phyloP scores from a whole-genome alignment of 2,888 invertebrate species.

The Calliscelio sp. region DNA sequence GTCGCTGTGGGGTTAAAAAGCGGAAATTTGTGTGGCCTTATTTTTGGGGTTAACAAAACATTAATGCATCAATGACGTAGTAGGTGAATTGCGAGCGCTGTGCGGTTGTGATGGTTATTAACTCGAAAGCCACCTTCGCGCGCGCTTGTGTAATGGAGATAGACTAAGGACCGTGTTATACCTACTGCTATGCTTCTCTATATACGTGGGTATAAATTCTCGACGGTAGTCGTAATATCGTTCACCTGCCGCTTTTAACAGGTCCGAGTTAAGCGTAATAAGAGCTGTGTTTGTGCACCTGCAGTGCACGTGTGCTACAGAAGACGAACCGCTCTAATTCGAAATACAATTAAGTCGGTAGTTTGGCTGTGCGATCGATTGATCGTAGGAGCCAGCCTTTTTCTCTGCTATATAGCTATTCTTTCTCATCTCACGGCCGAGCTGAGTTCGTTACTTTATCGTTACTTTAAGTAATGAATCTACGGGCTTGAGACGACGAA shows the following conservation, averaged over 20 bases:
- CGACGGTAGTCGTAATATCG: slow-evolving; percentile 43
- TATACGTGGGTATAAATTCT: slow-evolving; percentile 38
- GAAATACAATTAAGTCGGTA: slow-evolving; percentile 69
- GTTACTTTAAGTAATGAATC: slow-evolving; percentile 58
- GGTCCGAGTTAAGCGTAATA: slow-evolving; percentile 74
- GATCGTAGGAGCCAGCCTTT: slow-evolving; percentile 10
- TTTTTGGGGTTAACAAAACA: too few relatives aligned
- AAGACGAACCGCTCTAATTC: slow-evolving; percentile 69
- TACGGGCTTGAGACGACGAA: slow-evolving; percentile 26
- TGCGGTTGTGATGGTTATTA: slow-evolving; percentile 54
- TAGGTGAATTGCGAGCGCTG: slow-evolving; percentile 16
- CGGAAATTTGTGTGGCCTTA: too few relatives aligned
- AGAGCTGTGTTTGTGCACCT: slow-evolving; percentile 74
- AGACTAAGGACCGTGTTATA: slow-evolving; percentile 40
- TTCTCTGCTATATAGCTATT: slow-evolving; percentile 11
- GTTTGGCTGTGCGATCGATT: slow-evolving; percentile 29
- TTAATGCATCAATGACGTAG: not conserved
- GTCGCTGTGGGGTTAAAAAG: slow-evolving; percentile 9
- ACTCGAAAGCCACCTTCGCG: slow-evolving; percentile 48
- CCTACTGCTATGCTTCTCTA: not conserved
- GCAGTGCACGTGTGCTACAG: slow-evolving; percentile 57
- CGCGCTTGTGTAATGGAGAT: slow-evolving; percentile 52
- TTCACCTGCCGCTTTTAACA: slow-evolving; percentile 74
- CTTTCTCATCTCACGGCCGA: slow-evolving; percentile 28
- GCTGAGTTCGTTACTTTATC: slow-evolving; percentile 25